A percentile compares a stretch with the other conserved stretches of the same genome.
Evolutionary conservation across 2,888 invertebrate species (phyloP).

Genomic region (Bimastos eiseni): DNA sequence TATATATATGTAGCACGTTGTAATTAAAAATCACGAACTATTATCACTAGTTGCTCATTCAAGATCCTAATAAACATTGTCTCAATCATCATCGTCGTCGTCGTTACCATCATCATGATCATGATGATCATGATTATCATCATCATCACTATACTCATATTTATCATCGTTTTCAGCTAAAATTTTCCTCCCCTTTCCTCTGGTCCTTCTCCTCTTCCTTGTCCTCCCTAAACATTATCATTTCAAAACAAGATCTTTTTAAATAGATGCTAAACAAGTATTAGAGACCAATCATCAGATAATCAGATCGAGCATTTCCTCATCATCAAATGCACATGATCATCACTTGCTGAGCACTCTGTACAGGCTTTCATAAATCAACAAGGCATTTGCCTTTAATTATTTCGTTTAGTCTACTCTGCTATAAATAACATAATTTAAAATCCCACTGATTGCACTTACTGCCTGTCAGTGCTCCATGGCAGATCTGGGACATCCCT

Average conservation of each 20-base stretch:
- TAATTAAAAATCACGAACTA: too few relatives aligned
- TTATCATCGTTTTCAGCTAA: background rate
- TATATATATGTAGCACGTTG: too few relatives aligned
- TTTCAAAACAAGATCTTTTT: too few relatives aligned
- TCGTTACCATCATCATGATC: too few relatives aligned
- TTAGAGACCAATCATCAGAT: too few relatives aligned
- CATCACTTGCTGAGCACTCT: background rate
- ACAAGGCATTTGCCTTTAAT: background rate
- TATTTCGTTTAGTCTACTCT: background rate
- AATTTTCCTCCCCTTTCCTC: background rate
- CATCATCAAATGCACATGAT: background rate
- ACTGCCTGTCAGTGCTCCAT: conserved; percentile 15
- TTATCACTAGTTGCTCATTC: too few relatives aligned
- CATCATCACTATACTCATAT: background rate
- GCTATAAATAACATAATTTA: background rate
- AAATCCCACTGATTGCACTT: background rate
- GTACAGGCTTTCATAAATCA: background rate
- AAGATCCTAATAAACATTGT: background rate
- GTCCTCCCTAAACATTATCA: background rate
- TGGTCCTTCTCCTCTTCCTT: background rate
- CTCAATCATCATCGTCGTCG: background rate
- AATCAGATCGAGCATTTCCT: background rate
- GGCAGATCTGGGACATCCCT: conserved; percentile 23
- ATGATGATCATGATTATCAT: background rate
- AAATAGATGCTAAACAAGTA: too few relatives aligned